Percentiles rank a stretch among this genome's conserved stretches.
These are phyloP conservation scores for Epinotia ramella DNA, from an alignment of 2,888 invertebrate genomes.

Conservation along the genomic window DNA sequence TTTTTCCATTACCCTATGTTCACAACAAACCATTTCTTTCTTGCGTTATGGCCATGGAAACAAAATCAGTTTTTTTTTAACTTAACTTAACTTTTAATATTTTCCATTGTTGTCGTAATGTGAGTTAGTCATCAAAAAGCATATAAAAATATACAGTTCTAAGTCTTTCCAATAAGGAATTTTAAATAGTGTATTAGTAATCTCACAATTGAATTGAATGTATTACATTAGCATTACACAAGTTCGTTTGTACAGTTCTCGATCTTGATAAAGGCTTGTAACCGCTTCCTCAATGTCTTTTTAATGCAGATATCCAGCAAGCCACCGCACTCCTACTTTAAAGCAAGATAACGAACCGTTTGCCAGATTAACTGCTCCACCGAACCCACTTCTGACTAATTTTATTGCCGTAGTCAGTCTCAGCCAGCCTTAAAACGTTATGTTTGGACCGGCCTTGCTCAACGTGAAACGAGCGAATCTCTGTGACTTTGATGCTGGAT, in stretches of 20 bases:
- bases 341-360: conserved; percentile 27
- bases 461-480: background rate
- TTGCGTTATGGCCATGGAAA: too few relatives aligned
- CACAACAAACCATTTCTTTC: too few relatives aligned
- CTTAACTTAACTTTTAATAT: too few relatives aligned
- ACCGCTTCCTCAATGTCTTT: conserved; percentile 7
- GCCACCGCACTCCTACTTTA: conserved; percentile 12
- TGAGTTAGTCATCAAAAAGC: too few relatives aligned
- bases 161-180: too few relatives aligned
- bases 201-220: too few relatives aligned
- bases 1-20: background rate
- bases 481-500: background rate
- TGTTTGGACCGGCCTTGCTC: background rate
- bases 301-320: background rate
- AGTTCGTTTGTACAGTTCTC: background rate
- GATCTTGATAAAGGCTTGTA: background rate
- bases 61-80: too few relatives aligned
- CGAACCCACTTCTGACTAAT: conserved; percentile 38
- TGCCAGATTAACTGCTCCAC: conserved; percentile 45
- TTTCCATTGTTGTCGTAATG: too few relatives aligned
- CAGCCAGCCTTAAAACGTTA: conserved; percentile 8
- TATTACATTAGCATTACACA: background rate
- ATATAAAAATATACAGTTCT: too few relatives aligned
- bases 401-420: conserved; percentile 40
- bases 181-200: too few relatives aligned